Conservation (phyloP, 2,888 invertebrate species). For the Eupithecia exiguata region DNA sequence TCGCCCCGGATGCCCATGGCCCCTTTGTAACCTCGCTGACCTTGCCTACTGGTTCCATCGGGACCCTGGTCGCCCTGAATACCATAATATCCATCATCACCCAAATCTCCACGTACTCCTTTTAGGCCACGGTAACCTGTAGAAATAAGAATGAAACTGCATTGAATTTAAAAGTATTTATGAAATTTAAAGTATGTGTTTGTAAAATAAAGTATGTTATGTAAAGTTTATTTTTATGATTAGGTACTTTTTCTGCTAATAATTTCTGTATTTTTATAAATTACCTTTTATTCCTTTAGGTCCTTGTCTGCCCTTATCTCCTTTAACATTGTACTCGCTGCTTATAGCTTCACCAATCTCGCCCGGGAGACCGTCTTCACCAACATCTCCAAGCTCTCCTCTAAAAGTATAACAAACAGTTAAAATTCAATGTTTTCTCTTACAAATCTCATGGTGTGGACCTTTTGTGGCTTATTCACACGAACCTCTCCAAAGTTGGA, state of each 20-base stretch:
- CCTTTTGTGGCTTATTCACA: not conserved
- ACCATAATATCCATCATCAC: slow-evolving; percentile 68
- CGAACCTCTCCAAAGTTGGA: not conserved
- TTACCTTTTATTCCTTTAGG: slow-evolving; percentile 59
- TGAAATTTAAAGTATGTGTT: not conserved
- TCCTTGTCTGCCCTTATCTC: slow-evolving; percentile 84
- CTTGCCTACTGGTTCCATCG: slow-evolving; percentile 66
- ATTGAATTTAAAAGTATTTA: not conserved
- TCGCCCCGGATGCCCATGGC: slow-evolving; percentile 86
- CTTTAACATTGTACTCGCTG: slow-evolving; percentile 67
- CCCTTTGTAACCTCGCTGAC: slow-evolving; percentile 85
- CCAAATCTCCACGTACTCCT: slow-evolving; percentile 67
- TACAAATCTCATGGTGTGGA: not conserved
- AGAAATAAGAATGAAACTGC: slow-evolving; percentile 23
- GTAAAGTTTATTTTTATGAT: not conserved
- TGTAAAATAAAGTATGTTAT: not conserved
- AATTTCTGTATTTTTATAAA: slow-evolving; percentile 5
- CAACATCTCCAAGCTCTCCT: slow-evolving; percentile 73
- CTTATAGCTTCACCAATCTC: slow-evolving; percentile 67
- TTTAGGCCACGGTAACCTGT: slow-evolving; percentile 57
- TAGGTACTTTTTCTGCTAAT: not conserved
- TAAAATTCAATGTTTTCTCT: not conserved
- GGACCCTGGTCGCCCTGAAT: slow-evolving; percentile 66
- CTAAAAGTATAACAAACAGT: slow-evolving; percentile 46
- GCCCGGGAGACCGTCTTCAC: slow-evolving; percentile 72